Conservation (phyloP, 2,888 invertebrate genomes). For the Lysandra coridon region DNA sequence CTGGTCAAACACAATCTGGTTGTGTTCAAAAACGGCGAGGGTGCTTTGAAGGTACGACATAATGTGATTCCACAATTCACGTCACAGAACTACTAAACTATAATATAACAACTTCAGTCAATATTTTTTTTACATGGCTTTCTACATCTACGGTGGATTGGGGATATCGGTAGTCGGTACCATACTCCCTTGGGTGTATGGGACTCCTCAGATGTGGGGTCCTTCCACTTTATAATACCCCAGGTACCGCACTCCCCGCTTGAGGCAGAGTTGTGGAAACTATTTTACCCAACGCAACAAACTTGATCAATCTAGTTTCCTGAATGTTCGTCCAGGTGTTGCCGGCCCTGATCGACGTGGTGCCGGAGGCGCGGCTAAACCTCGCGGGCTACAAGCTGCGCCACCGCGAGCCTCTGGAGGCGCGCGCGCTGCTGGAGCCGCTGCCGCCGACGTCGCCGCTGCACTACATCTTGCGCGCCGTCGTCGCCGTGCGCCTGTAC, state of each 20-base stretch:
- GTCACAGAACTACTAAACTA: no score
- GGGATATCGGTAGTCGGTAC: no score
- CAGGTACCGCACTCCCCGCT: no score
- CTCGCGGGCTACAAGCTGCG: slow-evolving; percentile 96
- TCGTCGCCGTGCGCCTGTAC: slow-evolving; percentile 95
- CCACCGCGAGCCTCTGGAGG: slow-evolving; percentile 93
- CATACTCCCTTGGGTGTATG: no score
- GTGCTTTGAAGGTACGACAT: slow-evolving; percentile 89
- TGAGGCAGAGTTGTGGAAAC: no score
- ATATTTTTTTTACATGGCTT: no score
- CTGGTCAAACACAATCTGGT: slow-evolving; percentile 96
- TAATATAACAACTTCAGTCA: no score
- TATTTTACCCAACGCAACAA: no score
- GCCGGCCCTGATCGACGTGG: slow-evolving; percentile 95
- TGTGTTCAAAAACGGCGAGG: slow-evolving; percentile 96
- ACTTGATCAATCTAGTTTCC: background rate
- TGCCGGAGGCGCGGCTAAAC: slow-evolving; percentile 97
- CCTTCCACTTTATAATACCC: no score
- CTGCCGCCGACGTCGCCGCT: slow-evolving; percentile 96
- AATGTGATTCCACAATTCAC: no score
- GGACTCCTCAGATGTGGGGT: no score
- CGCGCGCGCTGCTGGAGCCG: slow-evolving; percentile 93
- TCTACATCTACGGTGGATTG: no score
- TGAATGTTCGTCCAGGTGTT: slow-evolving; percentile 74
- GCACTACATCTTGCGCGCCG: slow-evolving; percentile 97